phyloP scores from a whole-genome alignment of 2,888 invertebrate genomes.

The Harpalus rufipes region DNA sequence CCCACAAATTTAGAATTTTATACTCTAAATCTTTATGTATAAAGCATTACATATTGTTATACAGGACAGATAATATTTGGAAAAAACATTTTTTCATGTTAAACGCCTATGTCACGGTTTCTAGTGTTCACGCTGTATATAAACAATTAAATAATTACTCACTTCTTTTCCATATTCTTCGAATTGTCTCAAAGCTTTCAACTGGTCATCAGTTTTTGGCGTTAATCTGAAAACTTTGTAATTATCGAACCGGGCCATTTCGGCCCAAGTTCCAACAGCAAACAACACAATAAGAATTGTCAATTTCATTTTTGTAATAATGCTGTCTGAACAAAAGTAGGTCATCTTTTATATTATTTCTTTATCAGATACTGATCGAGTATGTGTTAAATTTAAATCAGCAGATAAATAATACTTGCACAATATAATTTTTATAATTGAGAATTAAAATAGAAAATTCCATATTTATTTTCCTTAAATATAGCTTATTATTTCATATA shows the following conservation, averaged over 20 bases:
- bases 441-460: no score
- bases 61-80: no score
- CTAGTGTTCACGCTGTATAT: no score
- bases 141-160: slow-evolving; percentile 69
- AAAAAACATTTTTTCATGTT: no score
- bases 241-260: slow-evolving; percentile 75
- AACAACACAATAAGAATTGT: slow-evolving; percentile 9
- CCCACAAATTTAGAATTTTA: no score
- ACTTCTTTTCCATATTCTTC: slow-evolving; percentile 73
- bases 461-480: no score
- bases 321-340: not conserved
- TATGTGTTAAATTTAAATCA: not conserved
- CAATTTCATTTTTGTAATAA: slow-evolving; percentile 12
- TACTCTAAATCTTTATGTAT: no score
- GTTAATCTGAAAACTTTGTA: slow-evolving; percentile 72
- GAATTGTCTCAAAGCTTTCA: slow-evolving; percentile 70
- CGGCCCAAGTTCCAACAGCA: slow-evolving; percentile 69
- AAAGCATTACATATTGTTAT: no score
- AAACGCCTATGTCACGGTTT: no score
- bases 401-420: not conserved
- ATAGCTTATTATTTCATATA: no score
- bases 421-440: no score
- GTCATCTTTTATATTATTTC: not conserved
- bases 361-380: not conserved
- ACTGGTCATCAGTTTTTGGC: slow-evolving; percentile 70